Evolutionary conservation across 2,113 vertebrate species (phyloP).

Genomic region (Tyto alba): DNA sequence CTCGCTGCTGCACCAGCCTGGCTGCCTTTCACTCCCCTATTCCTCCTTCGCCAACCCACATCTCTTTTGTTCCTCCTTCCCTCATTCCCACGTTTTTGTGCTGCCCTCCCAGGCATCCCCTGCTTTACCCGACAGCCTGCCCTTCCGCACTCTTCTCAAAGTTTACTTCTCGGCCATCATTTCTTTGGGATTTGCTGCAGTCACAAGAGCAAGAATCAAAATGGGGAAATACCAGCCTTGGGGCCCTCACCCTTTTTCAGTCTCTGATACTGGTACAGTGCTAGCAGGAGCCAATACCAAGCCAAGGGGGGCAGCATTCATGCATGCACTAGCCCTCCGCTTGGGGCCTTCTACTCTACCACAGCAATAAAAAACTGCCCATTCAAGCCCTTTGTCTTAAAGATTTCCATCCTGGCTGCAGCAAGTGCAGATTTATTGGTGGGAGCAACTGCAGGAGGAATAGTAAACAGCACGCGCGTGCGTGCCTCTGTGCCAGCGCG

Average conservation of each 20-base stretch:
- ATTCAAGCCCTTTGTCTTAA: conserved; percentile 54
- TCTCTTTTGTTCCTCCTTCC: conserved; percentile 29
- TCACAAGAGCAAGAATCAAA: not conserved
- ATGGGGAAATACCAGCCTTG: not conserved
- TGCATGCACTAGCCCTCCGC: not conserved
- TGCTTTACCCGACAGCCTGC: not conserved
- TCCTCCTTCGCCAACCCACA: conserved; percentile 23
- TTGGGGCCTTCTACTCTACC: conserved; percentile 44
- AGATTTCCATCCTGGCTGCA: conserved; percentile 52
- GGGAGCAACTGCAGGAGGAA: conserved; percentile 30
- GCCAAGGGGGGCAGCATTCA: conserved; percentile 30
- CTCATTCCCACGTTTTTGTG: conserved; percentile 25
- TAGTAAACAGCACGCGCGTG: not conserved
- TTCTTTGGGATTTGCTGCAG: not conserved
- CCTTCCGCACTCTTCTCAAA: not conserved
- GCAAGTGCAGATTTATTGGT: conserved; percentile 49
- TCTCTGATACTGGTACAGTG: not conserved
- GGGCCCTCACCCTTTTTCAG: not conserved
- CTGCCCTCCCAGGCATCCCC: not conserved
- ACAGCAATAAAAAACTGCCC: conserved; percentile 41
- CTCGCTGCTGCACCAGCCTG: conserved; percentile 10
- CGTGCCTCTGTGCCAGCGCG: not conserved
- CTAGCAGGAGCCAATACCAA: not conserved
- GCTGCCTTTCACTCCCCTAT: not conserved
- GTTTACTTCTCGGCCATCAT: not conserved